These are phyloP conservation scores for Xiphydria camelus DNA, from an alignment of 2,888 invertebrate species.

Conservation along the genomic window DNA sequence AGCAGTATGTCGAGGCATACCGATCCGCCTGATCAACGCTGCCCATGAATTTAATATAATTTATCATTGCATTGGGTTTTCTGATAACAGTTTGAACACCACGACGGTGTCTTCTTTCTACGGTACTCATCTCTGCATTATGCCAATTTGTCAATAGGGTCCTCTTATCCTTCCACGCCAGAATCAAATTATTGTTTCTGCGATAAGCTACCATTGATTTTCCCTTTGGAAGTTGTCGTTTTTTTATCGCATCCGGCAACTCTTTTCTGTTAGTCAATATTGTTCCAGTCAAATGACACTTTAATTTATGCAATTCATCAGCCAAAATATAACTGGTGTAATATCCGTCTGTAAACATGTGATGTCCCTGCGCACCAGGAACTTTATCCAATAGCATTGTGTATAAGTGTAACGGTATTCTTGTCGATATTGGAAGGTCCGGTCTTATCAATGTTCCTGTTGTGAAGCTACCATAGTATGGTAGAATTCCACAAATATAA, in stretches of 20 bases:
- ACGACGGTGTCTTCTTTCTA: conserved; percentile 14
- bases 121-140: conserved; percentile 15
- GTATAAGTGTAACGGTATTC: conserved; percentile 23
- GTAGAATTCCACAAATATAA: conserved; percentile 28
- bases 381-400: conserved; percentile 14
- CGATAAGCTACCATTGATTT: conserved; percentile 6
- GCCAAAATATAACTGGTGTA: conserved; percentile 24
- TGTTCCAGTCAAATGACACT: conserved; percentile 24
- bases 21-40: conserved; percentile 32
- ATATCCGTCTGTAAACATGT: conserved; percentile 25
- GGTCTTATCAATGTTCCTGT: conserved; percentile 22
- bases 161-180: conserved; percentile 27
- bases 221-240: conserved; percentile 14
- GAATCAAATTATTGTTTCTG: conserved; percentile 12
- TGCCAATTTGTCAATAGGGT: conserved; percentile 23
- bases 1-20: conserved; percentile 30
- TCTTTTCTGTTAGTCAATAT: conserved; percentile 25
- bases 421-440: conserved; percentile 23
- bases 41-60: conserved; percentile 23
- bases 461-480: conserved; percentile 28
- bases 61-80: conserved; percentile 23
- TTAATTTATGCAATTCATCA: conserved; percentile 21
- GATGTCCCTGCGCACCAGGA: conserved; percentile 22
- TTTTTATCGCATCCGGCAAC: conserved; percentile 20
- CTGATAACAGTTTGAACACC: conserved; percentile 9